These are phyloP conservation scores for Casuarius casuarius DNA, from an alignment of 2,113 vertebrate genomes.

Conservation along the genomic window DNA sequence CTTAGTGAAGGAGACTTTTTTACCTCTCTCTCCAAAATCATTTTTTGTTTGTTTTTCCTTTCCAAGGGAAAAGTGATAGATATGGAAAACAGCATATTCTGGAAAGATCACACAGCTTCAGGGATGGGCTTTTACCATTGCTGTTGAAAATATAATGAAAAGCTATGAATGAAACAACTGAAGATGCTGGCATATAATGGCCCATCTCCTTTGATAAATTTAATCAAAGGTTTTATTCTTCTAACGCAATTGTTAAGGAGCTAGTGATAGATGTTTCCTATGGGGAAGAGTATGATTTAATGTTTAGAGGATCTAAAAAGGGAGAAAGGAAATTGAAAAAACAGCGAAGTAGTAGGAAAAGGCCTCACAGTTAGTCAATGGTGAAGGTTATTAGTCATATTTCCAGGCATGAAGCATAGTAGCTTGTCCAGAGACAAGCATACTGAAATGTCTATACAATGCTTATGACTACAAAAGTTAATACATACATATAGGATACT, in stretches of 20 bases:
- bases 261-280: constrained; percentile 64
- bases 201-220: constrained; percentile 32
- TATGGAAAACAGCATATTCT: constrained; percentile 63
- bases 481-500: not conserved
- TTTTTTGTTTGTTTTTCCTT: constrained; percentile 50
- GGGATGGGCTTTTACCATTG: constrained; percentile 11
- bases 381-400: not conserved
- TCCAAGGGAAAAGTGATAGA: constrained; percentile 28
- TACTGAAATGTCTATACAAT: not conserved
- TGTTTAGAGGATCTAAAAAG: constrained; percentile 39
- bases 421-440: not conserved
- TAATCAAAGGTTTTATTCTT: constrained; percentile 67
- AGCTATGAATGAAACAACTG: constrained; percentile 31
- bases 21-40: constrained; percentile 20
- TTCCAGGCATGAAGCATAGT: not conserved
- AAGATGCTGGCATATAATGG: constrained; percentile 18
- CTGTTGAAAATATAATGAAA: constrained; percentile 31
- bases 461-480: not conserved
- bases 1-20: constrained; percentile 17
- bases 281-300: constrained; percentile 42
- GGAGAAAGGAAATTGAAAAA: constrained; percentile 25
- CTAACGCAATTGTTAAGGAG: not conserved
- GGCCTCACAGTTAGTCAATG: not conserved
- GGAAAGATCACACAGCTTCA: constrained; percentile 64
- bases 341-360: not conserved